Conservation (phyloP, 2,797 vertebrate species). For the Oceanodroma leucorhoa region DNA sequence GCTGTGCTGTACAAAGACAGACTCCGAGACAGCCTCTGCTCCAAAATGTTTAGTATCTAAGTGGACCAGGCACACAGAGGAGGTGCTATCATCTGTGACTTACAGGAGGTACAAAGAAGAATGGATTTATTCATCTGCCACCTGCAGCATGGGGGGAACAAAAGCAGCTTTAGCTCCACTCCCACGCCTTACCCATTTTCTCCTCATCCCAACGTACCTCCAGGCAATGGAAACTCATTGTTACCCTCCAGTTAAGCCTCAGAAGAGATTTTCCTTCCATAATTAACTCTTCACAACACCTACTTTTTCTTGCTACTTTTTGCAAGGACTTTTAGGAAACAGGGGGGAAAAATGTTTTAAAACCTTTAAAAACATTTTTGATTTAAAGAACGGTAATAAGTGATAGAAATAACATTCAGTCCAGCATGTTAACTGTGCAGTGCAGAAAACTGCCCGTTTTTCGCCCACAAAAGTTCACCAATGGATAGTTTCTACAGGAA, state of each 20-base stretch:
- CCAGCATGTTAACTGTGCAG: background rate
- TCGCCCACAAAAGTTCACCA: background rate
- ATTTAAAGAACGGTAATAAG: background rate
- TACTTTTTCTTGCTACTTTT: background rate
- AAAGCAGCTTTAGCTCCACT: background rate
- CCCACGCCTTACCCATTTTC: background rate
- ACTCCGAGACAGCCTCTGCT: background rate
- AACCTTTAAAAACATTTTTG: accelerated
- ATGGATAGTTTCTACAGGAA: background rate
- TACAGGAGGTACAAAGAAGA: background rate
- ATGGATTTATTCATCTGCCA: background rate
- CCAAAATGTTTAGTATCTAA: background rate
- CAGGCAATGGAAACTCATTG: background rate
- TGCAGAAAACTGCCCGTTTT: background rate
- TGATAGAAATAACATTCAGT: background rate
- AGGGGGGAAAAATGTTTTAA: background rate
- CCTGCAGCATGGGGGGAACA: background rate
- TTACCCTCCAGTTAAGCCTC: background rate
- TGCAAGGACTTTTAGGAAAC: background rate
- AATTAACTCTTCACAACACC: background rate
- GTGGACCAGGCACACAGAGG: background rate
- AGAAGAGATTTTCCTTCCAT: background rate
- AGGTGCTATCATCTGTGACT: background rate
- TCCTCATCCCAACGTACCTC: background rate
- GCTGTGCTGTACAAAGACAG: background rate